Conservation (phyloP, 2,113 vertebrate species). For the Poicephalus meyeri region DNA sequence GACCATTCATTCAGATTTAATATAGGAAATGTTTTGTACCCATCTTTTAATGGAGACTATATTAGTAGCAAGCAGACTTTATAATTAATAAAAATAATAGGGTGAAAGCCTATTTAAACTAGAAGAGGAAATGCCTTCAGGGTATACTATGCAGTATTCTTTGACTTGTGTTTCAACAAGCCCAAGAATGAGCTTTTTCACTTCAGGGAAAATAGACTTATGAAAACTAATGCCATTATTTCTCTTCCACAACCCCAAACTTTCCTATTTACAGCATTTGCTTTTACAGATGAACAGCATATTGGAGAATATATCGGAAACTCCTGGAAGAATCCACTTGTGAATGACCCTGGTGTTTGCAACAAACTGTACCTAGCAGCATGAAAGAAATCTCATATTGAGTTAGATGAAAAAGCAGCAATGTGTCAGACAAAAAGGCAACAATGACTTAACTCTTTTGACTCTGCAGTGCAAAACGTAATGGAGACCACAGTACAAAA, state of each 20-base stretch:
- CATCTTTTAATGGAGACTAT: background rate
- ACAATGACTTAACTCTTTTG: background rate
- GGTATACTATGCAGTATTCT: background rate
- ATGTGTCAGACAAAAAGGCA: background rate
- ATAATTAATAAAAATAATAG: background rate
- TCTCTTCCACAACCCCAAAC: background rate
- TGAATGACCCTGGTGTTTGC: background rate
- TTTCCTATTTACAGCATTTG: background rate
- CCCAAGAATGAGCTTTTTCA: background rate
- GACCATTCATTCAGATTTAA: background rate
- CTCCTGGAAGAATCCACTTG: background rate
- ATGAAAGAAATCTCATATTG: background rate
- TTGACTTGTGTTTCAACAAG: background rate
- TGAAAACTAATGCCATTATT: background rate
- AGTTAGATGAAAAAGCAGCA: background rate
- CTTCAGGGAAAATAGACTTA: background rate
- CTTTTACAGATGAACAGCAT: background rate
- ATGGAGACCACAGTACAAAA: background rate
- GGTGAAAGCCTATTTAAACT: background rate
- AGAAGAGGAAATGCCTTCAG: background rate
- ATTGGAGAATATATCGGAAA: background rate
- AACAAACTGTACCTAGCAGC: background rate
- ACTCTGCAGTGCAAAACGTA: background rate
- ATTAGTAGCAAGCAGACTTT: background rate
- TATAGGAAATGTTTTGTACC: background rate